phyloP scores from a whole-genome alignment of 2,113 vertebrate genomes.

The Neogobius melanostomus region DNA sequence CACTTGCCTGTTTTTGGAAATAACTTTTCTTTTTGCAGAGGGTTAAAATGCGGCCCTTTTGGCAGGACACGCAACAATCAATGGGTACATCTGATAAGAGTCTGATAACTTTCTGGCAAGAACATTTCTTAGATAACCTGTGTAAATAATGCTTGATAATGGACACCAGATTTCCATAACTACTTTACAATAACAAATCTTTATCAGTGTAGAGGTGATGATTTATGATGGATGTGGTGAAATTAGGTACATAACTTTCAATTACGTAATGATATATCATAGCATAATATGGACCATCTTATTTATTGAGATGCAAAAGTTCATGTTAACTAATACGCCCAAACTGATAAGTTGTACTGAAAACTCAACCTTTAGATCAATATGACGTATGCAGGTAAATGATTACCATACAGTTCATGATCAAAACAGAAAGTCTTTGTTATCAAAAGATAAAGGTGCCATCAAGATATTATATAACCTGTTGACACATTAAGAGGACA shows the following conservation, averaged over 20 bases:
- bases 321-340: background rate
- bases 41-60: conserved; percentile 58
- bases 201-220: conserved; percentile 19
- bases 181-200: background rate
- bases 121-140: conserved; percentile 34
- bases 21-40: no score
- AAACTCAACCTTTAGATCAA: background rate
- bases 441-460: conserved; percentile 3
- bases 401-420: background rate
- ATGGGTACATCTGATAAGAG: conserved; percentile 32
- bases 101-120: conserved; percentile 31
- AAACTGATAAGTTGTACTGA: background rate
- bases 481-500: no score
- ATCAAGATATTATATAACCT: conserved; percentile 6
- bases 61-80: conserved; percentile 1
- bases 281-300: background rate
- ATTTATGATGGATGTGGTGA: background rate
- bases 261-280: background rate
- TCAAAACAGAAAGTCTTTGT: background rate
- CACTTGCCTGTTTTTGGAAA: no score
- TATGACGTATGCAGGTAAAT: background rate
- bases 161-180: background rate
- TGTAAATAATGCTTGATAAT: conserved; percentile 23
- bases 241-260: background rate
- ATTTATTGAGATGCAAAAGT: background rate